phyloP scores from a whole-genome alignment of 53 echinoderm and acorn worm genomes.

The Arbacia lixula region DNA sequence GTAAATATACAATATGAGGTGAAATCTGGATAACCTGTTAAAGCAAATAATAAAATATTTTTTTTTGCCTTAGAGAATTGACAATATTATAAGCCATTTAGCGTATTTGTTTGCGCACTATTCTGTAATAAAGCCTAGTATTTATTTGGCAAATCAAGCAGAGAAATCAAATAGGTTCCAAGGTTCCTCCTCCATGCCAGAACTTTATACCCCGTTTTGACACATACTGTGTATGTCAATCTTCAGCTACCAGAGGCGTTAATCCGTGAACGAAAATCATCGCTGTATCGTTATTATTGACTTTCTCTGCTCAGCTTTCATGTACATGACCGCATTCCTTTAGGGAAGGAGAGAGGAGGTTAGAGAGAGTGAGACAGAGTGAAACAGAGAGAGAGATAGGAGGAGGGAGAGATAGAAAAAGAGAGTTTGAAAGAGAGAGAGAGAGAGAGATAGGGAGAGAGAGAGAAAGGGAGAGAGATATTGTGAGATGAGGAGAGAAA shows the following conservation, averaged over 20 bases:
- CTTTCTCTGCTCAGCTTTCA: slow-evolving; percentile 21
- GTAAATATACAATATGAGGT: too few relatives aligned
- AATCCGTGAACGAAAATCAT: background rate
- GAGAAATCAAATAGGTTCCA: too few relatives aligned
- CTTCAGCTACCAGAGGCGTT: background rate
- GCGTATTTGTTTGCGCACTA: too few relatives aligned
- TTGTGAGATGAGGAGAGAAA: background rate
- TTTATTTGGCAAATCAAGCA: too few relatives aligned
- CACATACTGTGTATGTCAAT: background rate
- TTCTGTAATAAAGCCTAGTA: too few relatives aligned
- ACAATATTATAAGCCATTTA: too few relatives aligned
- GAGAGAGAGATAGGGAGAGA: background rate
- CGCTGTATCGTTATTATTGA: slow-evolving; percentile 11
- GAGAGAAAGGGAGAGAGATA: background rate
- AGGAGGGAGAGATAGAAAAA: background rate
- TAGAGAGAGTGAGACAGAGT: slow-evolving; percentile 13
- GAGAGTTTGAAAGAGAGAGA: too few relatives aligned
- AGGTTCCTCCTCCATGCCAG: background rate
- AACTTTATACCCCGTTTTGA: background rate
- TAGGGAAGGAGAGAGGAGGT: slow-evolving; percentile 7
- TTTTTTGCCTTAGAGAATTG: too few relatives aligned
- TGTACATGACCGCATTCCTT: slow-evolving; percentile 7
- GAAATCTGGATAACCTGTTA: too few relatives aligned
- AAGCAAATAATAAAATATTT: too few relatives aligned
- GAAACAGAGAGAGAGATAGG: background rate